Evolutionary conservation across 2,113 vertebrate species (phyloP).

Genomic region (Protobothrops mucrosquamatus): DNA sequence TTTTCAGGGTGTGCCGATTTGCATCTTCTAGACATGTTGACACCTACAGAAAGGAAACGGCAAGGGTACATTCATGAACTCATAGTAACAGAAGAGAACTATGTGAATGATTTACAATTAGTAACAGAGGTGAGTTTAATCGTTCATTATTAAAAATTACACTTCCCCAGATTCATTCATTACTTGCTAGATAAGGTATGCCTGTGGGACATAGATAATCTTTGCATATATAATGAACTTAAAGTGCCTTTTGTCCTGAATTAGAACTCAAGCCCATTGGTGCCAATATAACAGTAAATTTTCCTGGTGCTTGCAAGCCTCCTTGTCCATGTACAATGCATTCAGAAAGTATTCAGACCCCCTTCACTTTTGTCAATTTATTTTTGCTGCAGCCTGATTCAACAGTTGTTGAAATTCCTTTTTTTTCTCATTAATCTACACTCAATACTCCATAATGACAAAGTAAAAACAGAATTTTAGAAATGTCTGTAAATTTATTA

Average conservation of each 20-base stretch:
- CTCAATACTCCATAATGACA: no score
- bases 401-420: no score
- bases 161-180: neutral
- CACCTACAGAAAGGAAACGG: slow-evolving; percentile 90
- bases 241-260: no score
- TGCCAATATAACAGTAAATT: neutral
- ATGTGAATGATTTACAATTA: slow-evolving; percentile 93
- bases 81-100: slow-evolving; percentile 97
- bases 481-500: no score
- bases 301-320: neutral
- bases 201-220: neutral
- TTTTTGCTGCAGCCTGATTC: no score
- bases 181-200: neutral
- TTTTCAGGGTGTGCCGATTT: slow-evolving; percentile 95
- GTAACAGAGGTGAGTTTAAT: slow-evolving; percentile 86
- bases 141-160: neutral
- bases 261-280: neutral
- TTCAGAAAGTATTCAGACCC: no score
- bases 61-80: slow-evolving; percentile 98
- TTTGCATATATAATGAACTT: neutral
- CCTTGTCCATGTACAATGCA: neutral
- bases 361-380: no score
- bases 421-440: no score
- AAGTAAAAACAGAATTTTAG: no score
- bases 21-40: slow-evolving; percentile 96